Evolutionary conservation across 2,113 vertebrate genomes (phyloP).

Genomic region (Ibidorhyncha struthersii): DNA sequence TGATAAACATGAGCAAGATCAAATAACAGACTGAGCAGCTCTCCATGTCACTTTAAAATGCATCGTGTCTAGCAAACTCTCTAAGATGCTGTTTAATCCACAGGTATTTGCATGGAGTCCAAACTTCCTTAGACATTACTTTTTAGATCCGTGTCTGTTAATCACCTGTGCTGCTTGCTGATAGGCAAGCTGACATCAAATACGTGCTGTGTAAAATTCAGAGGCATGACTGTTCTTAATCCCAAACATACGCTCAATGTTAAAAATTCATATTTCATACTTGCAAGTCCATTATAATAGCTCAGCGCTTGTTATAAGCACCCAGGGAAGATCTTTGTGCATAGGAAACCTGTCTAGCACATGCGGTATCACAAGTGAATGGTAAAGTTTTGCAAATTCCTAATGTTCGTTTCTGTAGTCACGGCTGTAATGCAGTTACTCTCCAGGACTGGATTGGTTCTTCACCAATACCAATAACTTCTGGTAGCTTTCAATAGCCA

Average conservation of each 20-base stretch:
- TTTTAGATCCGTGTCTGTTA: background rate
- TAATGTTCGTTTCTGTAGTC: background rate
- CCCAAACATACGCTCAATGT: background rate
- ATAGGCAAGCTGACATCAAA: background rate
- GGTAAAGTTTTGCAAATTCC: background rate
- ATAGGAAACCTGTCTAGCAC: background rate
- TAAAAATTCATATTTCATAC: background rate
- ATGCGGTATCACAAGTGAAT: background rate
- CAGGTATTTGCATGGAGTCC: background rate
- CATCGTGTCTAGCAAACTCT: background rate
- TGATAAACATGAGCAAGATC: background rate
- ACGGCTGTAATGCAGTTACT: background rate
- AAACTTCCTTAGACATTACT: background rate
- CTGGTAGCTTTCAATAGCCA: background rate
- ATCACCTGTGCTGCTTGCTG: background rate
- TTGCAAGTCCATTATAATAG: background rate
- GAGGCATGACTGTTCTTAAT: background rate
- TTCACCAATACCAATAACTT: background rate
- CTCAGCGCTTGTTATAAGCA: background rate
- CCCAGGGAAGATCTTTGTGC: background rate
- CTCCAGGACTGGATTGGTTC: background rate
- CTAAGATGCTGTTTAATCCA: background rate
- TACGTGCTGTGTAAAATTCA: background rate
- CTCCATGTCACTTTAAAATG: background rate
- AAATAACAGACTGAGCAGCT: background rate